Evolutionary conservation across 1,140 invertebrate species (phyloP).

Genomic region (Mya arenaria): DNA sequence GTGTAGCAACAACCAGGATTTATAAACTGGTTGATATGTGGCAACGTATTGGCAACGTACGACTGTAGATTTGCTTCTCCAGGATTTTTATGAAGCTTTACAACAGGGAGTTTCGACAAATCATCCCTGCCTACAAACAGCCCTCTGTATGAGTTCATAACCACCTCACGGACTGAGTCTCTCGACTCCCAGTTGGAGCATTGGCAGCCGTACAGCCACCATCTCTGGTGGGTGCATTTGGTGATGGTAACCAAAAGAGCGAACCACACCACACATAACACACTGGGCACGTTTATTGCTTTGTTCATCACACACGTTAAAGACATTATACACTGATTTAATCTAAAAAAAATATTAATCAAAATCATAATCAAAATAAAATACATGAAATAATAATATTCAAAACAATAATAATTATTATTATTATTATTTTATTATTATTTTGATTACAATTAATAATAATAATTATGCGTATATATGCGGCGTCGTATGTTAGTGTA

Average conservation of each 20-base stretch:
- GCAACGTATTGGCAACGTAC: constrained; percentile 49
- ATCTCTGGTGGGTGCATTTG: constrained; percentile 46
- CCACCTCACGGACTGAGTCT: constrained; percentile 42
- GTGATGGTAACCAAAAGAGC: background rate
- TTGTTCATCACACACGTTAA: too few species aligned
- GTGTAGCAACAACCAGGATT: constrained; percentile 49
- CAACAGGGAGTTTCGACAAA: constrained; percentile 33
- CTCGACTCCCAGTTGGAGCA: constrained; percentile 54
- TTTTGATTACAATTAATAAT: too few species aligned
- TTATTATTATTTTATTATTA: too few species aligned
- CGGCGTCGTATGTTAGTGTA: too few species aligned
- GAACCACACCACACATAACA: too few species aligned
- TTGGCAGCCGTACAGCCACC: constrained; percentile 55
- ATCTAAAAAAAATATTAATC: background rate
- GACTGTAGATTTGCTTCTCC: constrained; percentile 44
- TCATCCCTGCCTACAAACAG: constrained; percentile 49
- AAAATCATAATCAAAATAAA: background rate
- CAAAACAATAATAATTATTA: constrained; percentile 3
- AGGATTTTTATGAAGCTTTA: constrained; percentile 49
- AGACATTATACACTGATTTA: too few species aligned
- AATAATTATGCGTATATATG: too few species aligned
- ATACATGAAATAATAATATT: background rate
- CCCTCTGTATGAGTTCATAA: constrained; percentile 52
- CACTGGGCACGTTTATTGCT: too few species aligned
- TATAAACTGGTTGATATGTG: constrained; percentile 45